phyloP scores from a whole-genome alignment of 2,888 invertebrate genomes.

The Hylaea fasciaria region DNA sequence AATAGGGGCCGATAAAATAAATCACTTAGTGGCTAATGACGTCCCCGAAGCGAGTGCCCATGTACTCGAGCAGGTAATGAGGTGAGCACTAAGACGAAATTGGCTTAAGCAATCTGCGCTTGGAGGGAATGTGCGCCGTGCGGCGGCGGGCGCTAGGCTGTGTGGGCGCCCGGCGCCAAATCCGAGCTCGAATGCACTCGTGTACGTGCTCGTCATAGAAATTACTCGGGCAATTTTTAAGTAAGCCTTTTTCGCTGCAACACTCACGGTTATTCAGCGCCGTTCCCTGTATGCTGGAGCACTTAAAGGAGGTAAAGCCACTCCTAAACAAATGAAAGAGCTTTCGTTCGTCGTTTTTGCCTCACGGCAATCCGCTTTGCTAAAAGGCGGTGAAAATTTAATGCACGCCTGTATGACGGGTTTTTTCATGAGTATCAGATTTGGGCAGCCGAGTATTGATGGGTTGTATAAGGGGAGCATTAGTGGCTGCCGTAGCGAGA shows the following conservation, averaged over 20 bases:
- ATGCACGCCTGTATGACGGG: constrained; percentile 67
- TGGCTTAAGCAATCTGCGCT: constrained; percentile 73
- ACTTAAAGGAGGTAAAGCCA: constrained; percentile 78
- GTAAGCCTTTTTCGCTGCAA: constrained; percentile 77
- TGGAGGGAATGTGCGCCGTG: constrained; percentile 54
- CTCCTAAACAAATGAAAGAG: constrained; percentile 82
- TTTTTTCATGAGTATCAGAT: constrained; percentile 47
- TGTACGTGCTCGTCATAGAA: constrained; percentile 82
- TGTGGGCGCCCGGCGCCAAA: constrained; percentile 51
- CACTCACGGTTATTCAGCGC: constrained; percentile 77
- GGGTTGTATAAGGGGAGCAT: constrained; percentile 35
- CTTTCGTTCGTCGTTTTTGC: constrained; percentile 69
- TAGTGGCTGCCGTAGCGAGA: constrained; percentile 30
- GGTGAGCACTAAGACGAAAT: constrained; percentile 73
- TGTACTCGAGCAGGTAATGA: constrained; percentile 69
- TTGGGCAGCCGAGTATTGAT: constrained; percentile 42
- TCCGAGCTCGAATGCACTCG: constrained; percentile 71
- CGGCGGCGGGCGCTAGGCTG: constrained; percentile 40
- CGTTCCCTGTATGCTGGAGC: constrained; percentile 69
- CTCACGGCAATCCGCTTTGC: constrained; percentile 74
- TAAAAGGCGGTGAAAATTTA: constrained; percentile 76
- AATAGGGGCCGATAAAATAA: constrained; percentile 68
- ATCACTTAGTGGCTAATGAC: constrained; percentile 76
- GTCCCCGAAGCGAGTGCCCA: constrained; percentile 67
- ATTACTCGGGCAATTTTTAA: constrained; percentile 81